Conservation (phyloP, 2,888 invertebrate genomes). For the Pterostichus niger region DNA sequence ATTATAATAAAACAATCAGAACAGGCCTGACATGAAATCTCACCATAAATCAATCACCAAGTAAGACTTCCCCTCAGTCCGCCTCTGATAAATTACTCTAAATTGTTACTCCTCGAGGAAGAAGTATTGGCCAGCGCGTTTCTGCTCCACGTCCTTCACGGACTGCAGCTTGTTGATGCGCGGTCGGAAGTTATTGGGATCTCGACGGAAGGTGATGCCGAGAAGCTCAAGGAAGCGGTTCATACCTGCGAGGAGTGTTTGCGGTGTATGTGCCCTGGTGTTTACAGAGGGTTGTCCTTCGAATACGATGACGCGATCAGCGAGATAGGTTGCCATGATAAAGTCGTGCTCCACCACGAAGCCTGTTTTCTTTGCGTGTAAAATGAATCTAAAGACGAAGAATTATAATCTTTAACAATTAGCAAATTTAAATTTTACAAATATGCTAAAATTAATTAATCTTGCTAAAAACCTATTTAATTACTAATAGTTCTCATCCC, state of each 20-base stretch:
- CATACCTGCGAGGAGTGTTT: conserved; percentile 97
- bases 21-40: neutral
- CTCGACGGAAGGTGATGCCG: conserved; percentile 98
- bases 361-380: conserved; percentile 99
- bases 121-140: conserved; percentile 98
- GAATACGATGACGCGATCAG: conserved; percentile 99
- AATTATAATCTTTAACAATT: conserved; percentile 39
- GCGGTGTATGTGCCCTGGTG: conserved; percentile 94
- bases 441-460: too few species aligned
- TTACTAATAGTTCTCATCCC: too few species aligned
- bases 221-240: conserved; percentile 96
- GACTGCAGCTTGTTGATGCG: conserved; percentile 98
- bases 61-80: too few species aligned
- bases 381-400: conserved; percentile 86
- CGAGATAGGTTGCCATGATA: conserved; percentile 99
- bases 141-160: conserved; percentile 99
- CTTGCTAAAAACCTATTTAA: too few species aligned
- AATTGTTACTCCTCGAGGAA: conserved; percentile 95
- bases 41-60: neutral
- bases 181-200: conserved; percentile 99
- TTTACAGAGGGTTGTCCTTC: conserved; percentile 95
- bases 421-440: too few species aligned
- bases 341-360: conserved; percentile 99
- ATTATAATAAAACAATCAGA: conserved; percentile 39
- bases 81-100: too few species aligned